Evolutionary conservation across 53 echinoderm and acorn worm genomes (phyloP).

Genomic region (Pentamera pediparva): DNA sequence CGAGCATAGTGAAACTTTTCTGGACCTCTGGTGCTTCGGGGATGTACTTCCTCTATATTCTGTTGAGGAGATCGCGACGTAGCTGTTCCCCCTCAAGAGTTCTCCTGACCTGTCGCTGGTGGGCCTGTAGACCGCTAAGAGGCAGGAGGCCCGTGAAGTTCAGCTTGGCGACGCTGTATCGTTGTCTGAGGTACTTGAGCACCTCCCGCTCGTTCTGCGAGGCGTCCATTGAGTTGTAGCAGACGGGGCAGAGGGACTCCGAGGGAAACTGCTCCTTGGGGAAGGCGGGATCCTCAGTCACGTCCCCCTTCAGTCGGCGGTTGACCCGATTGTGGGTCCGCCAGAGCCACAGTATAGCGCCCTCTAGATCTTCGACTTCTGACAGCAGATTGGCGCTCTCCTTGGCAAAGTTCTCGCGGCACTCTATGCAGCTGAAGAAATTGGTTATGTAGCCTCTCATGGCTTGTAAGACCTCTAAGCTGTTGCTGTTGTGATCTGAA

Average conservation of each 20-base stretch:
- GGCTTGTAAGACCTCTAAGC: conserved; percentile 70
- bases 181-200: conserved; percentile 59
- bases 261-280: conserved; percentile 79
- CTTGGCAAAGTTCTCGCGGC: conserved; percentile 77
- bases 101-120: neutral
- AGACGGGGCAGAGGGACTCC: conserved; percentile 41
- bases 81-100: neutral
- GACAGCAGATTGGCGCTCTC: conserved; percentile 53
- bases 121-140: neutral
- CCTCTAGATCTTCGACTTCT: conserved; percentile 56
- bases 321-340: conserved; percentile 80
- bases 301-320: conserved; percentile 71
- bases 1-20: neutral
- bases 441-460: conserved; percentile 82
- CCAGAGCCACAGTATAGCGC: conserved; percentile 88
- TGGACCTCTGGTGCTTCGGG: neutral
- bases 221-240: conserved; percentile 30
- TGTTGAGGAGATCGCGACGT: neutral
- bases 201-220: conserved; percentile 61
- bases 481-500: conserved; percentile 59
- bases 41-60: neutral
- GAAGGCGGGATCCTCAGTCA: conserved; percentile 73
- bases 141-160: conserved; percentile 21
- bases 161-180: conserved; percentile 57
- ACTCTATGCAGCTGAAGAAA: conserved; percentile 85